Conservation (phyloP, 1,140 invertebrate species). For the Hypsibius dujardini region DNA sequence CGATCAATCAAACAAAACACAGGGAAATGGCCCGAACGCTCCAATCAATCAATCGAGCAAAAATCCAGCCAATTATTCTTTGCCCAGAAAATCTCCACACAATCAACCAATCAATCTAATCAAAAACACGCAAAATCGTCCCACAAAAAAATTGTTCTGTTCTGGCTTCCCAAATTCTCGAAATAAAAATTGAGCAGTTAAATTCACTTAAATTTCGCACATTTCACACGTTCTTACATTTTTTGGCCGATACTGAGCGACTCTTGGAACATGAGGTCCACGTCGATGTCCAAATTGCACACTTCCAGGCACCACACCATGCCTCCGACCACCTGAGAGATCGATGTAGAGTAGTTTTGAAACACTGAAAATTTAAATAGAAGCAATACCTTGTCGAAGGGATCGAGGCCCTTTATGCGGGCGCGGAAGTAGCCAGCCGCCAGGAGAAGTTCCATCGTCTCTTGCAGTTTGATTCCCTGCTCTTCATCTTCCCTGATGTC, state of each 20-base stretch:
- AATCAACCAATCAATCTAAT: no score
- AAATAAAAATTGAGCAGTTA: conserved; percentile 11
- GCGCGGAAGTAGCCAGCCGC: conserved; percentile 87
- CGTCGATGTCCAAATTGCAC: conserved; percentile 84
- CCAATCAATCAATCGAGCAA: no score
- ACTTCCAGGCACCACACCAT: conserved; percentile 93
- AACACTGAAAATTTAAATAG: conserved; percentile 17
- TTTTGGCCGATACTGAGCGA: conserved; percentile 91
- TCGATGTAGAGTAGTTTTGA: conserved; percentile 21
- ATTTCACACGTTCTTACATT: conserved; percentile 49
- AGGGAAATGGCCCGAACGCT: no score
- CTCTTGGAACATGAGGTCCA: conserved; percentile 88
- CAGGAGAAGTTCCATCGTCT: conserved; percentile 73
- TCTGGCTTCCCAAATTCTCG: no score
- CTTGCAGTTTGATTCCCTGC: conserved; percentile 64
- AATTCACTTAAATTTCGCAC: background rate
- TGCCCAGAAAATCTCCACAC: no score
- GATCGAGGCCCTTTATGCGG: conserved; percentile 70
- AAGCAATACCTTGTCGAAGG: conserved; percentile 71
- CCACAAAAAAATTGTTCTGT: no score
- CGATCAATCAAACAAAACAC: no score
- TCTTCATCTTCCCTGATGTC: conserved; percentile 82
- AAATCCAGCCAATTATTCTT: no score
- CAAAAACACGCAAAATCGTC: no score
- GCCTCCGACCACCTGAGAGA: conserved; percentile 67